Conservation (phyloP, 2,888 invertebrate species). For the Camponotus fellah region DNA sequence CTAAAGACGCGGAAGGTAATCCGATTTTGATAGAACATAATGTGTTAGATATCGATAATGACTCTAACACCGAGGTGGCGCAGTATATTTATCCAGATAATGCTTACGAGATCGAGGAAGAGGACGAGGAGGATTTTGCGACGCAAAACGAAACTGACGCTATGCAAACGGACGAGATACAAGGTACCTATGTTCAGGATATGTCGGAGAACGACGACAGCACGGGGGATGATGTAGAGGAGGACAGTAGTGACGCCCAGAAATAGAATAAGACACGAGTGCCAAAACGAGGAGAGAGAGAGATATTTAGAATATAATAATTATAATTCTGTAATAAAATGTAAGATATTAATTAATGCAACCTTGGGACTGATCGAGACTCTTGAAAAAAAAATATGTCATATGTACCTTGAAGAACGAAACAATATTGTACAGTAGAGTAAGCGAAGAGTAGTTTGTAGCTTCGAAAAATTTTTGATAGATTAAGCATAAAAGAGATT, state of each 20-base stretch:
- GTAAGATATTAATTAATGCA: constrained; percentile 55
- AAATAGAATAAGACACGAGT: constrained; percentile 77
- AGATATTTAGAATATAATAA: constrained; percentile 52
- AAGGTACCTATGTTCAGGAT: constrained; percentile 49
- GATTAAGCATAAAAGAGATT: constrained; percentile 23
- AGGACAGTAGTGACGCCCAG: constrained; percentile 66
- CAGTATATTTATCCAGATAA: constrained; percentile 80
- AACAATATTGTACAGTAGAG: constrained; percentile 68
- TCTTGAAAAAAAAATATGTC: constrained; percentile 52
- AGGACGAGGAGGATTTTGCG: constrained; percentile 30
- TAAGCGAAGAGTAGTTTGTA: constrained; percentile 61
- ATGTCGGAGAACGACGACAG: constrained; percentile 59
- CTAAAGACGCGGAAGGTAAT: constrained; percentile 83
- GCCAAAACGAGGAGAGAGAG: constrained; percentile 79
- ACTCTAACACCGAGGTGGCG: constrained; percentile 77
- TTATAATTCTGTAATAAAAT: constrained; percentile 60
- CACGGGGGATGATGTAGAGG: constrained; percentile 58
- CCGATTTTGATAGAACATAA: constrained; percentile 83
- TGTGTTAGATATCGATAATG: constrained; percentile 78
- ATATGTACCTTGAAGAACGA: constrained; percentile 73
- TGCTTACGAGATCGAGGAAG: constrained; percentile 50
- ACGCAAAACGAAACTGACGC: constrained; percentile 20
- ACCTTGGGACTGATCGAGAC: constrained; percentile 26
- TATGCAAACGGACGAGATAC: constrained; percentile 43
- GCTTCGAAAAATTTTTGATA: constrained; percentile 64